These are phyloP conservation scores for Lynx canadensis DNA, from an alignment of 2,113 vertebrate genomes.

Conservation along the genomic window DNA sequence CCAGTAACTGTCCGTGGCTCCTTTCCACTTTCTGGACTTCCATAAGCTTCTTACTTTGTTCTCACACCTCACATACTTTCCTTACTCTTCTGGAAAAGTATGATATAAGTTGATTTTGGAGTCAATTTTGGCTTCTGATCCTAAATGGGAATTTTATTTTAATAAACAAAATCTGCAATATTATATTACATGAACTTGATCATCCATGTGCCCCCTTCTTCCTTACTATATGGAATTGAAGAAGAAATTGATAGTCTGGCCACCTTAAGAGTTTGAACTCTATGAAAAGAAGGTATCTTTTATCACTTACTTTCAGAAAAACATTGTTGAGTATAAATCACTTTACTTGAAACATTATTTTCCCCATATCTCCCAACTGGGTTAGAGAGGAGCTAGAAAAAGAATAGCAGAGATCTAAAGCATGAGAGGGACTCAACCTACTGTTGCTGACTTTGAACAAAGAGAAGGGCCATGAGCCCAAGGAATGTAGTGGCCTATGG, in stretches of 20 bases:
- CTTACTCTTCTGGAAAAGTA: not conserved
- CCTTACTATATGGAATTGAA: not conserved
- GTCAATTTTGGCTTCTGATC: not conserved
- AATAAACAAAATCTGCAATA: not conserved
- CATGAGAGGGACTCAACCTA: not conserved
- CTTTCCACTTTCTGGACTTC: not conserved
- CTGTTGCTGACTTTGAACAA: not conserved
- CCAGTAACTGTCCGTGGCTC: not conserved
- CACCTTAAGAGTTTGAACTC: not conserved
- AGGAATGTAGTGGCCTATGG: not conserved
- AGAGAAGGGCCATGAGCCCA: not conserved
- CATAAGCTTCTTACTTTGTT: not conserved
- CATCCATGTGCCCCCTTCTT: not conserved
- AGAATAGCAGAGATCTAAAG: not conserved
- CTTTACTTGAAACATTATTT: not conserved
- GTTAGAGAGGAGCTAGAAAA: not conserved
- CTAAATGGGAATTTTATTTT: slow-evolving; percentile 21
- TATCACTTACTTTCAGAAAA: not conserved
- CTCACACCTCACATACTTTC: not conserved
- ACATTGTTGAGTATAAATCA: not conserved
- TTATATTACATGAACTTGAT: not conserved
- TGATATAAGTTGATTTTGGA: not conserved
- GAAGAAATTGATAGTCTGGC: not conserved
- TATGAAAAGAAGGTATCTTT: not conserved
- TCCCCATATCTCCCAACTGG: not conserved